Percentiles rank a stretch among this genome's conserved stretches.
Conservation (phyloP, 2,113 vertebrate species). For the Sorex fumeus region DNA sequence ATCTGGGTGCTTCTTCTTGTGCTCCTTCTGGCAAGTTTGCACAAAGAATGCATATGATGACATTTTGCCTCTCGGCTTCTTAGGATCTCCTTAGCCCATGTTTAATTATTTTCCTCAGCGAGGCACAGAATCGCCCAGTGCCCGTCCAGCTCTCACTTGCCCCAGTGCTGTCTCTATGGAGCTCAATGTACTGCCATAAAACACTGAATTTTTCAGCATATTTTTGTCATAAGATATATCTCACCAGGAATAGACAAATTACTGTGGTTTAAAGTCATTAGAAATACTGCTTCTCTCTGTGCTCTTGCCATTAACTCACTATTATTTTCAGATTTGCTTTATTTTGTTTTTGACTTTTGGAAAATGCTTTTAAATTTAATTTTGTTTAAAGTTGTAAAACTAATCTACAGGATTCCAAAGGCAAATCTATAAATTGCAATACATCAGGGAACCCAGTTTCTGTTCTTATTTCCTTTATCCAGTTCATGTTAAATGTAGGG, state of each 20-base stretch:
- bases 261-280: conserved; percentile 14
- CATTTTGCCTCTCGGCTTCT: too few relatives aligned
- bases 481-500: not conserved
- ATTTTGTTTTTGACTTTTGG: conserved; percentile 44
- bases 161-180: too few relatives aligned
- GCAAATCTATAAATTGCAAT: conserved; percentile 22
- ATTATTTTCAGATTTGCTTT: conserved; percentile 27
- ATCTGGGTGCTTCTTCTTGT: too few relatives aligned
- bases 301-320: conserved; percentile 28
- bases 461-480: not conserved
- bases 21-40: too few relatives aligned
- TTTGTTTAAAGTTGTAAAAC: conserved; percentile 45
- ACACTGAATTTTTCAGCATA: not conserved
- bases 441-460: not conserved
- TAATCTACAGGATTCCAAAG: conserved; percentile 41
- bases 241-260: conserved; percentile 41
- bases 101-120: too few relatives aligned
- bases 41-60: too few relatives aligned
- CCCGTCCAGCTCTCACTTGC: too few relatives aligned
- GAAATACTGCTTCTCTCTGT: conserved; percentile 46
- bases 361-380: conserved; percentile 54
- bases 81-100: too few relatives aligned
- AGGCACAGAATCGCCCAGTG: too few relatives aligned
- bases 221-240: not conserved
- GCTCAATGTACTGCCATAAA: too few relatives aligned